phyloP scores from a whole-genome alignment of 2,888 invertebrate genomes.

The Leptopilina myrica region DNA sequence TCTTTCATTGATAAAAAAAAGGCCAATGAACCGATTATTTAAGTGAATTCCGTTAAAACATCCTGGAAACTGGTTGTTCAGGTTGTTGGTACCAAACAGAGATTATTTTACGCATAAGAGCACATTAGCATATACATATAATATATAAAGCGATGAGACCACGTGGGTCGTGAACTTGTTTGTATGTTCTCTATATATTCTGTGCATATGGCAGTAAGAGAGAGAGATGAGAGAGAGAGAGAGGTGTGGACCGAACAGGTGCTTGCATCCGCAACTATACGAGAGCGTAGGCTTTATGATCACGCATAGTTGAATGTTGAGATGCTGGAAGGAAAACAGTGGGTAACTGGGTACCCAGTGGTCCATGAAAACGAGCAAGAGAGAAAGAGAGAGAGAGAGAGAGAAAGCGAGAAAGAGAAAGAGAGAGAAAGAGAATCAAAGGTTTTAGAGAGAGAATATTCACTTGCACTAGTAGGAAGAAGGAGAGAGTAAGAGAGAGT shows the following conservation, averaged over 20 bases:
- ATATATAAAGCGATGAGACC: constrained; percentile 20
- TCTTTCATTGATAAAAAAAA: constrained; percentile 10
- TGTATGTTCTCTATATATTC: not conserved
- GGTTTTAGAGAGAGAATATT: constrained; percentile 4
- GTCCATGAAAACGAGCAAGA: constrained; percentile 21
- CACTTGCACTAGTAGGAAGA: constrained; percentile 11
- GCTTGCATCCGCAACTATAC: constrained; percentile 29
- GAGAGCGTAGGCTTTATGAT: constrained; percentile 22
- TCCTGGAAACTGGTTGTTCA: constrained; percentile 23
- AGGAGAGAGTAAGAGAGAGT: not conserved
- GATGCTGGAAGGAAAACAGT: constrained; percentile 29
- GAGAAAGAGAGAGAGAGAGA: constrained; percentile 4
- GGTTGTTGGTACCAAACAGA: constrained; percentile 27
- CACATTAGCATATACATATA: constrained; percentile 24
- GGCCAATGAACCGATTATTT: constrained; percentile 7
- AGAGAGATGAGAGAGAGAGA: not conserved
- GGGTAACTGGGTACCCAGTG: constrained; percentile 22
- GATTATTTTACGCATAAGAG: constrained; percentile 19
- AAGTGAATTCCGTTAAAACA: constrained; percentile 27
- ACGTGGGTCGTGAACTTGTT: constrained; percentile 33
- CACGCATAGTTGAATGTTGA: not conserved
- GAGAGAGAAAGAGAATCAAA: not conserved
- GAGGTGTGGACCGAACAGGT: constrained; percentile 33
- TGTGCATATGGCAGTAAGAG: not conserved
- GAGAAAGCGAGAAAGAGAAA: constrained; percentile 13